phyloP scores from a whole-genome alignment of 2,113 vertebrate genomes.

The Taxidea taxus region DNA sequence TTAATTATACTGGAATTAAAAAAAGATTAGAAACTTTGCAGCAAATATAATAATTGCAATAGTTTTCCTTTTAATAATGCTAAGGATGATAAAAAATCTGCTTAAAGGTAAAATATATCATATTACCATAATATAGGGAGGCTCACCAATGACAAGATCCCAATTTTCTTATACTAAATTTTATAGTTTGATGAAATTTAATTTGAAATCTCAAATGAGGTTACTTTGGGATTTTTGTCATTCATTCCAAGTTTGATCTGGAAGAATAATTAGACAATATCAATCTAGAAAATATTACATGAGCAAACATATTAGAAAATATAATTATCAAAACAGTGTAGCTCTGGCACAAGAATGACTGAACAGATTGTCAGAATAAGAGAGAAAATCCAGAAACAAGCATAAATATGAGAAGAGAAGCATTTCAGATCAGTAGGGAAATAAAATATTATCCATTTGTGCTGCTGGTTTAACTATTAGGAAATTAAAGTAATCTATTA shows the following conservation, averaged over 20 bases:
- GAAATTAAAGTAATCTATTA: background rate
- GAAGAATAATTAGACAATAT: background rate
- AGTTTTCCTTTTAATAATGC: background rate
- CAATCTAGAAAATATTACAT: background rate
- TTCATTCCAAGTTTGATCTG: background rate
- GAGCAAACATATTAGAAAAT: background rate
- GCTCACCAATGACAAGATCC: background rate
- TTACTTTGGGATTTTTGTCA: background rate
- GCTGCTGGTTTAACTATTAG: background rate
- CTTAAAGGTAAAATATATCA: background rate
- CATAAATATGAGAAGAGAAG: background rate
- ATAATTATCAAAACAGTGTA: background rate
- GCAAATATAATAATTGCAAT: background rate
- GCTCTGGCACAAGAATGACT: background rate
- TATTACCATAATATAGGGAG: background rate
- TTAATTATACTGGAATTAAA: background rate
- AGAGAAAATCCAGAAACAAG: background rate
- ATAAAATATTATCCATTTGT: background rate
- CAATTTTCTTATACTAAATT: background rate
- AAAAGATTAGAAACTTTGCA: background rate
- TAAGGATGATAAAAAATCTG: background rate
- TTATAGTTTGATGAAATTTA: background rate
- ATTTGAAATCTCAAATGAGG: background rate
- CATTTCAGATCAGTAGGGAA: background rate
- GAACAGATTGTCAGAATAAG: background rate